Evolutionary conservation across 2,113 vertebrate genomes (phyloP), one percentile per base, ranked within the genome.

Genomic region (Glareola pratincola): DNA sequence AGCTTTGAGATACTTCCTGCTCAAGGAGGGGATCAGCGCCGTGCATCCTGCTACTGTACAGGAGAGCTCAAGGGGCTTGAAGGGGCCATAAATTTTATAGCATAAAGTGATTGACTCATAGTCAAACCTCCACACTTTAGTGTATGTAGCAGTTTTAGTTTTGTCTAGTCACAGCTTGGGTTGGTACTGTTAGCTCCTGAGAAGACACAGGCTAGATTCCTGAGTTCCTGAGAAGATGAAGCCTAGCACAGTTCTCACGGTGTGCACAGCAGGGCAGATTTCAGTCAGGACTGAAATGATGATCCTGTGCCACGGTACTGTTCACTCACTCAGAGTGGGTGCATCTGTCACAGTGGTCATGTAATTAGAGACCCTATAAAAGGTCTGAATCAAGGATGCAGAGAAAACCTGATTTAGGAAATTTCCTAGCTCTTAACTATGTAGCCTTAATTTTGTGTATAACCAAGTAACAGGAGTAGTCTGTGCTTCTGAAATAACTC

Each of bases 241-340:
- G 34, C 12, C 14, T 12, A 5, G 19, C 2, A 3, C 9, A 37
- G 15, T 50, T 50, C 36, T 48, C 39, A 36, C 0, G 0, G 8
- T 62, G 39, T 67, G 32, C 29, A 9, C 36, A 37, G n/a, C 14
- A 27, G 48, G 30, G 26, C 8, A 59, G 72, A 15, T 45, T 45
- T 56, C 39, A 23, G 45, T 4, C 39, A 50, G 75, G 39, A 7
- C 14, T 19, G n/a, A n/a, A n/a, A n/a, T 2, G 2, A 27, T 23
- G 24, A 29, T 47, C 18, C 1, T 0, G n/a, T 75, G 60, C 23
- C 30, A 17, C 10, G 9, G 19, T 16, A 10, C 10, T 6, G 6
- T 32, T 21, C 30, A 7, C 6, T 53, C 30, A 19, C 23, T 60
- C n/a, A 32, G 23, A 20, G 4, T 26, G 62, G 13, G 9, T 41